Conservation (phyloP, 2,888 invertebrate species). For the Parnassius mnemosyne region DNA sequence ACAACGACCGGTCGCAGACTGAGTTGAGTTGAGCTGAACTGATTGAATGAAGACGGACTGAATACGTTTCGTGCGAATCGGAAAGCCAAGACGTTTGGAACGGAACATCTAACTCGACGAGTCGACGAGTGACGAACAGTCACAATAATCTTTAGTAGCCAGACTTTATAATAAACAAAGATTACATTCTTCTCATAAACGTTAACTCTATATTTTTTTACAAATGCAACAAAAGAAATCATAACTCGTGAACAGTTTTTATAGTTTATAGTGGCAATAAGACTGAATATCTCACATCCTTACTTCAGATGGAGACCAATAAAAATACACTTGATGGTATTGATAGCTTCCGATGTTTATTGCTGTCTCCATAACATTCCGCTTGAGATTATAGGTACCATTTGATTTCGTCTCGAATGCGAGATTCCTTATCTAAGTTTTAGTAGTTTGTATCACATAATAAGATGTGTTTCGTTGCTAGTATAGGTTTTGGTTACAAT, state of each 20-base stretch:
- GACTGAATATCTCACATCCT: slow-evolving; percentile 23
- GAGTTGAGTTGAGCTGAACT: slow-evolving; percentile 36
- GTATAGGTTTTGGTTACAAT: background rate
- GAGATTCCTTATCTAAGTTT: too few relatives aligned
- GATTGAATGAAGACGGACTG: slow-evolving; percentile 28
- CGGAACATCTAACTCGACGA: too few relatives aligned
- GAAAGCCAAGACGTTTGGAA: slow-evolving; percentile 25
- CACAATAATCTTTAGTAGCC: slow-evolving; percentile 2
- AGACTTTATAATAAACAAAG: slow-evolving; percentile 9
- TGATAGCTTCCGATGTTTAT: slow-evolving; percentile 19
- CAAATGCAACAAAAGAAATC: slow-evolving; percentile 3
- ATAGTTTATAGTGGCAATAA: slow-evolving; percentile 26
- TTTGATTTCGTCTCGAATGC: too few relatives aligned
- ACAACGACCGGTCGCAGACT: slow-evolving; percentile 60
- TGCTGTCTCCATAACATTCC: slow-evolving; percentile 2
- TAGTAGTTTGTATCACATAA: too few relatives aligned
- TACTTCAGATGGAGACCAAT: slow-evolving; percentile 20
- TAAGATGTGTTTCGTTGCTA: background rate
- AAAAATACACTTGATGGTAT: slow-evolving; percentile 23
- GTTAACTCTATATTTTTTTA: slow-evolving; percentile 2
- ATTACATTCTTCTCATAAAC: slow-evolving; percentile 13
- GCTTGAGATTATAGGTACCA: too few relatives aligned
- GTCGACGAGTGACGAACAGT: slow-evolving; percentile 4
- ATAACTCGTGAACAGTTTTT: slow-evolving; percentile 22
- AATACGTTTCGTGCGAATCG: slow-evolving; percentile 31